Conservation (phyloP, 2,888 invertebrate species). For the Plebejus melissa region DNA sequence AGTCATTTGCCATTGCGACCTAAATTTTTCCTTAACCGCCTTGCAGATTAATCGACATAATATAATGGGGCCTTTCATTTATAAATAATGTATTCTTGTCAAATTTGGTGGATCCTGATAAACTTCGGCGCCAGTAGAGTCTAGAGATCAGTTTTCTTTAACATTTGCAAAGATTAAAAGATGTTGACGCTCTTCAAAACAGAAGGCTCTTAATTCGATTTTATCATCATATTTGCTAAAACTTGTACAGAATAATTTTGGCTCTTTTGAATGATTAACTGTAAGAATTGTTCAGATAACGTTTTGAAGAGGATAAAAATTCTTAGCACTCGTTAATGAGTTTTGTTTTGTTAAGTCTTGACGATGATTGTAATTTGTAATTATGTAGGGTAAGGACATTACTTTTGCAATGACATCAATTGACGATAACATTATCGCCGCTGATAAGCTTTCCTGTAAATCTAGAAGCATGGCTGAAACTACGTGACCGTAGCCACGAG, state of each 20-base stretch:
- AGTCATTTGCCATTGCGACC: neutral
- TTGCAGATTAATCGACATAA: neutral
- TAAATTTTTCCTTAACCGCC: neutral
- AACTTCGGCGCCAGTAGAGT: neutral
- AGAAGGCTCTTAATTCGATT: neutral
- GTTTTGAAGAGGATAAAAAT: no score
- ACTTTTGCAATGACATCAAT: neutral
- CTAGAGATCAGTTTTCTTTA: slow-evolving; percentile 2
- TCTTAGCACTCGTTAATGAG: no score
- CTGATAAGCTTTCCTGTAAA: slow-evolving; percentile 4
- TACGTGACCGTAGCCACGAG: slow-evolving; percentile 26
- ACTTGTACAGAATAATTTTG: neutral
- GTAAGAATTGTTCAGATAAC: no score
- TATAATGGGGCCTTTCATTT: slow-evolving; percentile 4
- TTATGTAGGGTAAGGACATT: slow-evolving; percentile 10
- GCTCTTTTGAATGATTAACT: no score
- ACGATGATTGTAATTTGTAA: neutral
- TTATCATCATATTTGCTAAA: neutral
- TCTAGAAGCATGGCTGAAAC: neutral
- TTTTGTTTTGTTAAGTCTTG: neutral
- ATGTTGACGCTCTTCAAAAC: neutral
- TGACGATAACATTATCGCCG: neutral
- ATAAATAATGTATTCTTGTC: neutral
- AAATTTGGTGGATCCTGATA: neutral
- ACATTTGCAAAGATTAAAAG: slow-evolving; percentile 5